Evolutionary conservation across 2,888 invertebrate species (phyloP).

Genomic region (Yponomeuta plumbellus): DNA sequence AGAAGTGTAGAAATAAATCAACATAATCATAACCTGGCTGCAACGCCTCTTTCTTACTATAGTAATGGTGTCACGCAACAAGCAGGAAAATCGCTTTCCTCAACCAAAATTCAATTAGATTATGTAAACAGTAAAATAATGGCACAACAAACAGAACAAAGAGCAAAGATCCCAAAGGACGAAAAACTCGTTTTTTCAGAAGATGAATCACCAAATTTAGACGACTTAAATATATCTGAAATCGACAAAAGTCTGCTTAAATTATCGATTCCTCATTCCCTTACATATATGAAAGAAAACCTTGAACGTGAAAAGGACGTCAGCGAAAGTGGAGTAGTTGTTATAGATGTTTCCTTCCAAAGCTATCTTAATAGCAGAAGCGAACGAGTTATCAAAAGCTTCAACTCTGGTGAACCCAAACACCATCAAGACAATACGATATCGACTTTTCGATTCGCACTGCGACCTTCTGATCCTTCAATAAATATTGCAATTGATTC

Average conservation of each 20-base stretch:
- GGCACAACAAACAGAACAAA: neutral
- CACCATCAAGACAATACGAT: slow-evolving; percentile 32
- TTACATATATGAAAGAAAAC: neutral
- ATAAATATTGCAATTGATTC: slow-evolving; percentile 44
- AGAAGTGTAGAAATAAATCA: neutral
- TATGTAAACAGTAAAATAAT: neutral
- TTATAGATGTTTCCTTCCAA: slow-evolving; percentile 45
- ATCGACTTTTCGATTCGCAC: slow-evolving; percentile 34
- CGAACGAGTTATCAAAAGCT: slow-evolving; percentile 39
- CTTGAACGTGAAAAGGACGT: neutral
- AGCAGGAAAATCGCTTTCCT: neutral
- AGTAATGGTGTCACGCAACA: neutral
- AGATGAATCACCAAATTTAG: neutral
- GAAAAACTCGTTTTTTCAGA: neutral
- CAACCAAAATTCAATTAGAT: too few relatives aligned
- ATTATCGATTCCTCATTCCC: neutral
- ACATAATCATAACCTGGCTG: neutral
- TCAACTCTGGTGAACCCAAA: slow-evolving; percentile 30
- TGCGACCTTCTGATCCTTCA: slow-evolving; percentile 28
- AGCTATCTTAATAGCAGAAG: slow-evolving; percentile 39
- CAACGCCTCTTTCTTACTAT: neutral
- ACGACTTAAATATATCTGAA: neutral
- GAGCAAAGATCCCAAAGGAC: neutral
- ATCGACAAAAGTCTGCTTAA: neutral
- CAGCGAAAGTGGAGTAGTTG: slow-evolving; percentile 17